phyloP scores from a whole-genome alignment of 2,797 vertebrate genomes.

The Huso huso region DNA sequence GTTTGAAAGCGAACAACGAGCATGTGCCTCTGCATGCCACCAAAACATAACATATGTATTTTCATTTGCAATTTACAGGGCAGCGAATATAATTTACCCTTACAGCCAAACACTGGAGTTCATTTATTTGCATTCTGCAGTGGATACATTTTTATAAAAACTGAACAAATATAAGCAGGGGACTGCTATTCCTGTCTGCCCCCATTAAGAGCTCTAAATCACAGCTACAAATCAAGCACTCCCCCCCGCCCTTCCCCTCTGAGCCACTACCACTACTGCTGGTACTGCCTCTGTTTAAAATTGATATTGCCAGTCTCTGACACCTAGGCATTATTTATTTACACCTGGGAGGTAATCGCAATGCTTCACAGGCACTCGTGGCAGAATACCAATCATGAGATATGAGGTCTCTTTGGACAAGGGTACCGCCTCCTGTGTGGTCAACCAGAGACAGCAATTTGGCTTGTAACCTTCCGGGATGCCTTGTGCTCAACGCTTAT shows the following conservation, averaged over 20 bases:
- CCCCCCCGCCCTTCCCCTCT: not conserved
- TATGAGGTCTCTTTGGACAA: not conserved
- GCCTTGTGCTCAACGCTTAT: not conserved
- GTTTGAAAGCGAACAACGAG: no score
- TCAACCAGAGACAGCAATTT: no score
- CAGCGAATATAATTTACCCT: not conserved
- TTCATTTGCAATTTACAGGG: no score
- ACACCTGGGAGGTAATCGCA: conserved; percentile 15
- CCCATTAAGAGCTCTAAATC: conserved; percentile 9
- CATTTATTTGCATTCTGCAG: conserved; percentile 2
- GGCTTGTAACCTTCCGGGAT: not conserved
- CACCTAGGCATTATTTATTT: conserved; percentile 29
- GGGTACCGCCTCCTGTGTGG: not conserved
- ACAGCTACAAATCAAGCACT: conserved; percentile 1
- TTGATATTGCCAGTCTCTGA: conserved; percentile 21
- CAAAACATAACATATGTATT: no score
- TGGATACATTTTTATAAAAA: conserved; percentile 5
- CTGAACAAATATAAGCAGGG: conserved; percentile 6
- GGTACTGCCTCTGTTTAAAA: conserved; percentile 22
- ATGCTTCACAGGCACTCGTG: conserved; percentile 15
- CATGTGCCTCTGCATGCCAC: no score
- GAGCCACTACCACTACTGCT: conserved; percentile 6
- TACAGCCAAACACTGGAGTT: not conserved
- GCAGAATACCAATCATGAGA: conserved; percentile 19
- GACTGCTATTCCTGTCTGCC: conserved; percentile 3